Conservation (phyloP, 2,797 vertebrate species). For the Takifugu ocellatus region DNA sequence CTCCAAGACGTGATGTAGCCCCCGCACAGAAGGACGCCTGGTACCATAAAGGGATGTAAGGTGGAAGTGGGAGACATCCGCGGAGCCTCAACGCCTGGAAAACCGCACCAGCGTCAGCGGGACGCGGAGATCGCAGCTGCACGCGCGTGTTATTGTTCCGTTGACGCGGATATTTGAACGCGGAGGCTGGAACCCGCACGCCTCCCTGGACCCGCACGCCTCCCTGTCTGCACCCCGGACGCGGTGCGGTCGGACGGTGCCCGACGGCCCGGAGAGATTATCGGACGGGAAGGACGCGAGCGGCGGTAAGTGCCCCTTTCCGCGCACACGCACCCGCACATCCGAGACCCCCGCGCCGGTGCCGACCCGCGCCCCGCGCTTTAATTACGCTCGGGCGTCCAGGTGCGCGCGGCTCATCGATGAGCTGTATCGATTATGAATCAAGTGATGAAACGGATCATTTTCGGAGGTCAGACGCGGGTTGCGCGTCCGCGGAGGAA, state of each 20-base stretch:
- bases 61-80: slow-evolving; percentile 34
- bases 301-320: not conserved
- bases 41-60: slow-evolving; percentile 68
- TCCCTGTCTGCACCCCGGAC: slow-evolving; percentile 14
- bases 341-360: not conserved
- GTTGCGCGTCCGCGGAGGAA: not conserved
- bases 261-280: not conserved
- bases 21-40: slow-evolving; percentile 59
- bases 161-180: slow-evolving; percentile 44
- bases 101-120: slow-evolving; percentile 44
- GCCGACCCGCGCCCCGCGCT: no score
- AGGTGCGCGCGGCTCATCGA: no score
- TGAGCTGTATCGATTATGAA: no score
- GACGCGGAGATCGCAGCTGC: slow-evolving; percentile 35
- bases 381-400: no score
- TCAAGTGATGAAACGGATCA: no score
- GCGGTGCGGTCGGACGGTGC: not conserved
- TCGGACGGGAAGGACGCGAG: no score
- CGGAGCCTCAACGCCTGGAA: slow-evolving; percentile 65
- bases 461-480: not conserved
- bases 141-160: not conserved
- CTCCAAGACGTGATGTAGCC: slow-evolving; percentile 68
- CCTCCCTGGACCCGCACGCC: slow-evolving; percentile 39
- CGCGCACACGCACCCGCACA: not conserved
- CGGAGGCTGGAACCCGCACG: slow-evolving; percentile 34